Evolutionary conservation across 2,797 vertebrate species (phyloP).

Genomic region (Microhierax caerulescens): DNA sequence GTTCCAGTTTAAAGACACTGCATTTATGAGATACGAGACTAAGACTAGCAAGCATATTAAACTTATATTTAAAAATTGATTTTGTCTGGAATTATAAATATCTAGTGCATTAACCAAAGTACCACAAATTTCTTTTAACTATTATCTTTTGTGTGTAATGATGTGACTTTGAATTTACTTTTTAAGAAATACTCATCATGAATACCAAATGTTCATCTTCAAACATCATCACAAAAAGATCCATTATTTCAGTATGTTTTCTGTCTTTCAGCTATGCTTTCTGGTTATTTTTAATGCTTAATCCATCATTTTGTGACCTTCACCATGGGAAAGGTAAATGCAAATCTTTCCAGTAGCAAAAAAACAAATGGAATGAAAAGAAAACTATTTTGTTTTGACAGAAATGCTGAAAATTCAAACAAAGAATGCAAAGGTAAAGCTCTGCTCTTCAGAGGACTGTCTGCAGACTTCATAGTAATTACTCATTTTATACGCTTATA

Average conservation of each 20-base stretch:
- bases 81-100: not conserved
- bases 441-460: not conserved
- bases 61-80: not conserved
- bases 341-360: slow-evolving; percentile 58
- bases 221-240: not conserved
- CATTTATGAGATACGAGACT: not conserved
- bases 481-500: not conserved
- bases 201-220: slow-evolving; percentile 3
- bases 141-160: not conserved
- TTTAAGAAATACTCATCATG: slow-evolving; percentile 13
- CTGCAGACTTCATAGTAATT: not conserved
- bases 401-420: not conserved
- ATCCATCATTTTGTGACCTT: slow-evolving; percentile 65
- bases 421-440: not conserved
- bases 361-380: slow-evolving; percentile 56
- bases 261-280: slow-evolving; percentile 29
- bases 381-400: slow-evolving; percentile 13
- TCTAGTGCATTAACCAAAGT: not conserved
- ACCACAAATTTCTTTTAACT: not conserved
- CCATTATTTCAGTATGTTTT: slow-evolving; percentile 6
- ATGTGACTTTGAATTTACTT: slow-evolving; percentile 27
- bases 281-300: slow-evolving; percentile 49
- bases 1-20: not conserved
- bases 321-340: slow-evolving; percentile 60
- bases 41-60: not conserved